Evolutionary conservation across 2,797 vertebrate species (phyloP), one percentile per base, ranked within the genome.

Genomic region (Catharus ustulatus): DNA sequence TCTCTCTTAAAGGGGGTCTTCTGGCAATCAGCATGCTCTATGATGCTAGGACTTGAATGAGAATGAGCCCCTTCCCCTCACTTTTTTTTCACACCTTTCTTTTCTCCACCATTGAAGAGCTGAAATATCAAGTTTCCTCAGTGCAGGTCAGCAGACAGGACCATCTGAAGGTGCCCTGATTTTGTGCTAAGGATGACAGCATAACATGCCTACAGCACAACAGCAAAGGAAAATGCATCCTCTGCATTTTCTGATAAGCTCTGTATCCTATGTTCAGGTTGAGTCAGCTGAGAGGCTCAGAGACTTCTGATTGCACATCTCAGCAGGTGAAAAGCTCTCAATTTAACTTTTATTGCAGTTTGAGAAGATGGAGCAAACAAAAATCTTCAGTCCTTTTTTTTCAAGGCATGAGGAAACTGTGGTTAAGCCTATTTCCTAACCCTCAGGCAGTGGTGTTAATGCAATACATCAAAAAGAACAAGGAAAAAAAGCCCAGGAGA

Each of bases 51-150:
- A 23, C 32, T 48, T 69, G 51, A 80, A 45, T 48, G 13, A 78
- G 36, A 72, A 69, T 12, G 17, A 68, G 20, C 3, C 14, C 15
- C 29, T 75, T 72, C 5, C 20, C 4, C 15, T 69, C 13, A 13
- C 12, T 17, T 40, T 40, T 40, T 40, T 40, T 40, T 40, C 40
- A 9, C 3, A 9, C 15, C 9, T 32, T 54, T 4, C 6, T 75
- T 18, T 17, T 15, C 34, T 14, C 1, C 15, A n/a, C 7, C 2
- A 0, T 79, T 84, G 27, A 34, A 26, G 22, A 21, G 6, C 8
- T 45, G 26, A 71, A 95, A 8, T 10, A 21, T 4, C 32, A 42
- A 9, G 17, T 61, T 87, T 64, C 8, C 24, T 55, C 29, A 20
- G 8, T 22, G 46, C 24, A 63, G 32, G n/a, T 48, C 71, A 40